A percentile compares a stretch with the other conserved stretches of the same genome.
These are phyloP conservation scores for Sus scrofa DNA, from an alignment of 2,113 vertebrate genomes.

Conservation along the genomic window DNA sequence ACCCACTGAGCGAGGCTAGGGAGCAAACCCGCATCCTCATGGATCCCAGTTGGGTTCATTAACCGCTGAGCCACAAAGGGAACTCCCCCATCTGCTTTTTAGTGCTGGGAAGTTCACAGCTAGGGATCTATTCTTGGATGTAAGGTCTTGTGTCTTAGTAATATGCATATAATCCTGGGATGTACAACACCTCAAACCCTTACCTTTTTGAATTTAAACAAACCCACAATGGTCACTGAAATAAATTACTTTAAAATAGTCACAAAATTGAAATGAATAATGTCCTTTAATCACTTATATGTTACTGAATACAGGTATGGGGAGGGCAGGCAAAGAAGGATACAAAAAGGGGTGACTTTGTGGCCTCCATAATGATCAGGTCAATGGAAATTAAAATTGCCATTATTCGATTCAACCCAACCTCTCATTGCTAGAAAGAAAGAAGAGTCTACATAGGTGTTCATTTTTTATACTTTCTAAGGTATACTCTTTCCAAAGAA, in stretches of 20 bases:
- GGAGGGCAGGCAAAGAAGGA: slow-evolving; percentile 12
- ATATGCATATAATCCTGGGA: slow-evolving; percentile 26
- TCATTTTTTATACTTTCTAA: slow-evolving; percentile 6
- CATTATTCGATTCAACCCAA: slow-evolving; percentile 26
- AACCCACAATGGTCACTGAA: not conserved
- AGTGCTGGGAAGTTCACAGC: slow-evolving; percentile 1
- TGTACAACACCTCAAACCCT: not conserved
- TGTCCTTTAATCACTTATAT: not conserved
- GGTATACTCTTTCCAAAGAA: slow-evolving; percentile 39
- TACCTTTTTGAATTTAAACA: slow-evolving; percentile 56
- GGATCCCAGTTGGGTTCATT: too few species aligned
- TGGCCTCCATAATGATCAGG: slow-evolving; percentile 10
- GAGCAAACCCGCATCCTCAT: too few species aligned
- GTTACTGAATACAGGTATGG: not conserved
- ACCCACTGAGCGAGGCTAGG: too few species aligned
- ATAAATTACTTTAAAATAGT: slow-evolving; percentile 52
- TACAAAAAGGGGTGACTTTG: not conserved
- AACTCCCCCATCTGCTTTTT: not conserved
- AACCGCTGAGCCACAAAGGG: too few species aligned
- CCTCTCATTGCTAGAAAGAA: slow-evolving; percentile 49
- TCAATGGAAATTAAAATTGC: slow-evolving; percentile 53
- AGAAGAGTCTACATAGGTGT: not conserved
- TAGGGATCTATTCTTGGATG: slow-evolving; percentile 38
- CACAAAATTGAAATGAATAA: slow-evolving; percentile 41
- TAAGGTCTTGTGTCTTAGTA: slow-evolving; percentile 27